Conservation (phyloP, 1,140 invertebrate genomes). For the Oscheius sp. region DNA sequence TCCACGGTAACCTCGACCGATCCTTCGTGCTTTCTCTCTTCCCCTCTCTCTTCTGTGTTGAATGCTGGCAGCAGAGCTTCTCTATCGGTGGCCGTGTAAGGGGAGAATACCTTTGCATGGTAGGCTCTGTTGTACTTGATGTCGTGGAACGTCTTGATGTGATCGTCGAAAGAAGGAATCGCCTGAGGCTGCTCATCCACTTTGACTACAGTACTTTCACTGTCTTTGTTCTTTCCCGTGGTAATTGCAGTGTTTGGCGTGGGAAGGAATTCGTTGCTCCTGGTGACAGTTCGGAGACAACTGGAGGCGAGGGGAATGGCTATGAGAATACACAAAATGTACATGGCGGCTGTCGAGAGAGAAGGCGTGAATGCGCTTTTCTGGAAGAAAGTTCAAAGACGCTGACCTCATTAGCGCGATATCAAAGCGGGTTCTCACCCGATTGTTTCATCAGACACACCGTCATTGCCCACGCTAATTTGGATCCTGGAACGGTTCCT, state of each 20-base stretch:
- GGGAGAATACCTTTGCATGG: background rate
- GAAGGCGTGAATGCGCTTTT: background rate
- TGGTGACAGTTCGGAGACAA: background rate
- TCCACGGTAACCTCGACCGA: background rate
- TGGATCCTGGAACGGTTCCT: too few relatives aligned
- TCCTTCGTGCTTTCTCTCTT: background rate
- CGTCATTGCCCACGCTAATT: background rate
- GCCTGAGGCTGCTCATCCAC: too few relatives aligned
- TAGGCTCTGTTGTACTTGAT: too few relatives aligned
- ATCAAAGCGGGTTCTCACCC: background rate
- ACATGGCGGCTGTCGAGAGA: background rate
- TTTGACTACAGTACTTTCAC: too few relatives aligned
- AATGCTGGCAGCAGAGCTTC: background rate
- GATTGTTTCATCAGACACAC: background rate
- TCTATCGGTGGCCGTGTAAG: background rate
- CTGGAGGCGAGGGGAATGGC: background rate
- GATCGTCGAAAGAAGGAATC: too few relatives aligned
- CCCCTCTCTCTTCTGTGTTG: background rate
- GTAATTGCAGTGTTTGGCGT: background rate
- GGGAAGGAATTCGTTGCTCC: background rate
- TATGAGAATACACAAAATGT: background rate
- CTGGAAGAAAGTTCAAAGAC: background rate
- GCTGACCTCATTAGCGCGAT: background rate
- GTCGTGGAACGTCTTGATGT: too few relatives aligned
- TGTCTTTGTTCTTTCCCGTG: too few relatives aligned